These are phyloP conservation scores for Limnephilus lunatus DNA, from an alignment of 2,888 invertebrate species.

Conservation along the genomic window DNA sequence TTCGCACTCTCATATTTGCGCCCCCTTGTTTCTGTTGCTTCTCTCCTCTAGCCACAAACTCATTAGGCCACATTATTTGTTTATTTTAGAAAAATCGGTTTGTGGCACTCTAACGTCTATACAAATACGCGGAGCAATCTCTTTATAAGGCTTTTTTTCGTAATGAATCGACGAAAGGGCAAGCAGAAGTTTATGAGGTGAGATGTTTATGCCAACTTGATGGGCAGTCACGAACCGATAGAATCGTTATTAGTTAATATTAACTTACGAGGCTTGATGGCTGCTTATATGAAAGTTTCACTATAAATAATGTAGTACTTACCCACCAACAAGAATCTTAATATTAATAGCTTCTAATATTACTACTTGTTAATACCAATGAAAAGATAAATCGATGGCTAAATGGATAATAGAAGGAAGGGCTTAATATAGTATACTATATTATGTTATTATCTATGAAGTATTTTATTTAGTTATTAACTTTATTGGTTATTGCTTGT, in stretches of 20 bases:
- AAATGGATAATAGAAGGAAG: no score
- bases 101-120: not conserved
- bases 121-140: not conserved
- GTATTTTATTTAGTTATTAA: not conserved
- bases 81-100: not conserved
- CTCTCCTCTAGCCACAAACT: not conserved
- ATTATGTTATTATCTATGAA: no score
- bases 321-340: no score
- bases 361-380: no score
- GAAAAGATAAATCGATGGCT: no score
- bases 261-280: not conserved
- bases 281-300: not conserved
- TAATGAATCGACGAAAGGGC: not conserved
- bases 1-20: not conserved
- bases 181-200: not conserved
- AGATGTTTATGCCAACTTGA: not conserved
- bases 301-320: not conserved
- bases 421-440: no score
- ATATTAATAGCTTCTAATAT: no score
- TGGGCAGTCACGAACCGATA: not conserved
- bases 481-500: no score
- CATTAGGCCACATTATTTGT: not conserved
- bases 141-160: not conserved
- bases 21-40: not conserved
- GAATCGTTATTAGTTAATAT: not conserved